phyloP scores from a whole-genome alignment of 1,140 invertebrate genomes.

The Zaprionus inermis region DNA sequence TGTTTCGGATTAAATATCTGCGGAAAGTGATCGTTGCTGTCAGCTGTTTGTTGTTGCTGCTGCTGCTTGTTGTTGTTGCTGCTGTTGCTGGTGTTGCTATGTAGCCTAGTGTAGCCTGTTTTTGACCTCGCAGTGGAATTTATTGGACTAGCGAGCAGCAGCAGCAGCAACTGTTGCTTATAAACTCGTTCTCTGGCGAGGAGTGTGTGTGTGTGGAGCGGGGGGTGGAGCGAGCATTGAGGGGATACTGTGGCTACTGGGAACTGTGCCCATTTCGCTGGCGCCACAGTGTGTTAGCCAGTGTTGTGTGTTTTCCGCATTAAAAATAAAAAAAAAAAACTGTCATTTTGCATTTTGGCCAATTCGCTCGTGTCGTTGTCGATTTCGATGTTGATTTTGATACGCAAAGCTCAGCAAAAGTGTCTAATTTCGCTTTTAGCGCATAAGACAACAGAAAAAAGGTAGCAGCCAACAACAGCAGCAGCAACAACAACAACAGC shows the following conservation, averaged over 20 bases:
- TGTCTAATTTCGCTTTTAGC: slow-evolving; percentile 73
- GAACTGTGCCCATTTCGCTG: slow-evolving; percentile 72
- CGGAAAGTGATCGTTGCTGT: slow-evolving; percentile 27
- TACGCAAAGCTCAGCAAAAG: slow-evolving; percentile 59
- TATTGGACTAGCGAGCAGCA: slow-evolving; percentile 46
- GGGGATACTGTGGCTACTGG: slow-evolving; percentile 19
- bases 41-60: slow-evolving; percentile 26
- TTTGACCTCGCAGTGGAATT: slow-evolving; percentile 53
- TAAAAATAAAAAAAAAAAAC: slow-evolving; percentile 20
- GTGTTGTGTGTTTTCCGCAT: slow-evolving; percentile 71
- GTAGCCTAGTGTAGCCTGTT: slow-evolving; percentile 51
- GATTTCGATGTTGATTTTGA: slow-evolving; percentile 22
- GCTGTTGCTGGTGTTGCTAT: neutral
- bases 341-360: slow-evolving; percentile 71
- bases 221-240: slow-evolving; percentile 10
- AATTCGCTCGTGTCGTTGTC: slow-evolving; percentile 34
- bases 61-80: neutral
- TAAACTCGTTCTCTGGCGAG: slow-evolving; percentile 43
- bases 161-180: slow-evolving; percentile 14
- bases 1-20: slow-evolving; percentile 47
- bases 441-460: slow-evolving; percentile 31
- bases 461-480: neutral
- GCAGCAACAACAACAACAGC: slow-evolving; percentile 33
- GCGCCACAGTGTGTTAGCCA: slow-evolving; percentile 66
- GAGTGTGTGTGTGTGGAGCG: slow-evolving; percentile 1